Percentiles rank a stretch among this genome's conserved stretches.
Conservation (phyloP, 2,113 vertebrate genomes). For the Columba livia region DNA sequence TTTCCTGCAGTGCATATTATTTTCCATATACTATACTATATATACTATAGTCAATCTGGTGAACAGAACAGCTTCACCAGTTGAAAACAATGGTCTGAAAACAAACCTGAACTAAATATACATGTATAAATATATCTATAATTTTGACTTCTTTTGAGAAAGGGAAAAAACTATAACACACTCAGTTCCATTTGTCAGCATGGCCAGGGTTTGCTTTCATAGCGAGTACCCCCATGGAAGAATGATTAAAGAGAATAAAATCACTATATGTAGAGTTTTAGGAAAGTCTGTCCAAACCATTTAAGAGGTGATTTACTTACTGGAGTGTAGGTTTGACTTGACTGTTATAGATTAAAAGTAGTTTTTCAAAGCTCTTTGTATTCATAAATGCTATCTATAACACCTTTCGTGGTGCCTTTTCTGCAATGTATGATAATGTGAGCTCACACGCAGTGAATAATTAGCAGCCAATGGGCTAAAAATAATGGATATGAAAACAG, state of each 20-base stretch:
- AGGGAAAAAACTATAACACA: background rate
- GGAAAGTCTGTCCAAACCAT: background rate
- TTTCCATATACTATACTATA: background rate
- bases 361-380: background rate
- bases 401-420: background rate
- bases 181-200: background rate
- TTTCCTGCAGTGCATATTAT: background rate
- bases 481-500: background rate
- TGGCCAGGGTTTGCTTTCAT: background rate
- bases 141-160: background rate
- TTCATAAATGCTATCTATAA: background rate
- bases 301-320: background rate
- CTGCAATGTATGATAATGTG: background rate
- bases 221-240: background rate
- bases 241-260: background rate
- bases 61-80: background rate
- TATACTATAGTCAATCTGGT: background rate
- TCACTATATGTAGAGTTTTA: background rate
- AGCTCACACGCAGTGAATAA: constrained; percentile 22
- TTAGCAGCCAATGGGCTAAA: constrained; percentile 12
- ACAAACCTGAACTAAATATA: background rate
- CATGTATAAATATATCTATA: background rate
- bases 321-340: background rate
- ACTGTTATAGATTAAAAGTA: background rate
- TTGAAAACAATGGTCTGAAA: background rate